A percentile compares a stretch with the other conserved stretches of the same genome.
Conservation (phyloP, 2,797 vertebrate species). For the Rhinoraja longicauda region DNA sequence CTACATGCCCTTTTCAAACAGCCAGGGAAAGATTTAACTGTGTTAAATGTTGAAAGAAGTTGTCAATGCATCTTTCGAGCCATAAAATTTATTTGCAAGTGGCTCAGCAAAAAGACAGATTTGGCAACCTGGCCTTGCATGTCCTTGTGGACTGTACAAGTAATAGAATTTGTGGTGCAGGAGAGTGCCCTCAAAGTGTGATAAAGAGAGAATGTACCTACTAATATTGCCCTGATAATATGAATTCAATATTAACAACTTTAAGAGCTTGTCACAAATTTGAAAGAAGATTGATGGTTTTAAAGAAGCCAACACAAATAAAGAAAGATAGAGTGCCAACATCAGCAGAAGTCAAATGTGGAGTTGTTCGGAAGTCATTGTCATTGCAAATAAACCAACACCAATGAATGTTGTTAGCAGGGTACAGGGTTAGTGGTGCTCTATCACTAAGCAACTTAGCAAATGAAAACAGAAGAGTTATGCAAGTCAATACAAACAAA, state of each 20-base stretch:
- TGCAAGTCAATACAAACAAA: neutral
- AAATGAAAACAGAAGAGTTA: neutral
- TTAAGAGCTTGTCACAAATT: neutral
- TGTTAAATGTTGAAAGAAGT: neutral
- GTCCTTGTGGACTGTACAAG: neutral
- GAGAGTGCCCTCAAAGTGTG: neutral
- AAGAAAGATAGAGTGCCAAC: neutral
- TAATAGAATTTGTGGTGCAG: neutral
- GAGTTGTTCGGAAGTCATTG: neutral
- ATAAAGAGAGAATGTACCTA: neutral
- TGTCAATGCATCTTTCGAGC: neutral
- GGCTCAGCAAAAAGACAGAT: neutral
- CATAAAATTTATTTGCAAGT: conserved; percentile 1
- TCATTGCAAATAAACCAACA: neutral
- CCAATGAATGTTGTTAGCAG: neutral
- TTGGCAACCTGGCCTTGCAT: neutral
- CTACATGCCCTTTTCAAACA: neutral
- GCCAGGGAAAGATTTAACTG: neutral
- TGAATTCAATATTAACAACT: neutral
- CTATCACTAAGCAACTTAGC: neutral
- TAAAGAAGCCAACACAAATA: neutral
- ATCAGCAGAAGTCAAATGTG: neutral
- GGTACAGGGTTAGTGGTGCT: neutral
- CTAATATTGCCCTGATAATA: neutral
- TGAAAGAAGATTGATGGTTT: neutral